Evolutionary conservation across 2,797 vertebrate species (phyloP), one percentile per base, ranked within the genome.

Genomic region (Miichthys miiuy): DNA sequence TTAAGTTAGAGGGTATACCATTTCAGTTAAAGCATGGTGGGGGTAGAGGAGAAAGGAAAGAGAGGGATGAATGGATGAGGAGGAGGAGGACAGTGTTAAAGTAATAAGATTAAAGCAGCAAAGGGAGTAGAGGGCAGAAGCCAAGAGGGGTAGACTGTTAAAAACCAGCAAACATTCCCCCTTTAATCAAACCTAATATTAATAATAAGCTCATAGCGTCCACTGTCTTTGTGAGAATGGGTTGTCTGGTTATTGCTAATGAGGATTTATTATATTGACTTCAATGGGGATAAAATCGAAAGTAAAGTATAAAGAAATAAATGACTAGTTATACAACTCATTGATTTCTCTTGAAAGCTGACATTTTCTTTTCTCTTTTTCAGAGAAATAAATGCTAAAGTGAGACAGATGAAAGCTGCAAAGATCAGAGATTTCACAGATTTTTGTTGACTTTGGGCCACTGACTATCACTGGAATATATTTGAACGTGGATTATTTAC

Each of bases 1-100:
- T 94, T 87, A 85, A 91, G 91, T 94, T 91, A 92, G 81, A 64
- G 68, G 76, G 77, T 80, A 17, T 58, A 80, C 72, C 70, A 48
- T 88, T 93, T 80, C 88, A 85, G 81, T 87, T 88, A 81, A 62
- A 83, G 74, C 67, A 80, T 9, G 58, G 63, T 8, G 34, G 47
- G 60, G 56, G 64, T 16, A 57, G 67, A 65, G 52, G 21, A 38
- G 66, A 73, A 44, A 56, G 66, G 60, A 54, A 25, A 50, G 68
- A 52, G 20, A 21, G 13, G 70, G 70, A 57, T 62, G 68, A 70
- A 57, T n/a, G 57, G 65, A 80, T 38, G 34, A 38, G 34, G 42
- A 44, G 58, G 67, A 65, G 23, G 38, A 82, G 79, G 13, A 47
- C 44, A 38, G 87, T 73, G 80, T 85, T 86, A 82, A 72, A 86